Conservation (phyloP, 2,888 invertebrate species). For the Linnaemya tessellans region DNA sequence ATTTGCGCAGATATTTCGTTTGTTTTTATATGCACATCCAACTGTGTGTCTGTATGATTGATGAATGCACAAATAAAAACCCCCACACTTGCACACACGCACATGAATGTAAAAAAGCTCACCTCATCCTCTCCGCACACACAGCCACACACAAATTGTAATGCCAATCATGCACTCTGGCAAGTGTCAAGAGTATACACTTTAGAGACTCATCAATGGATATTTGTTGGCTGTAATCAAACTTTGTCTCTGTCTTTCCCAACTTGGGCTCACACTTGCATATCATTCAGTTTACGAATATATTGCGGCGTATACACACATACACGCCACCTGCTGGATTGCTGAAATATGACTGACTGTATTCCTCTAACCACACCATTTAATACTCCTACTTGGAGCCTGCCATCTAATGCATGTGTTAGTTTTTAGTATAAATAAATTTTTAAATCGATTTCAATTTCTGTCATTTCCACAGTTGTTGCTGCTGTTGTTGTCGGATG, state of each 20-base stretch:
- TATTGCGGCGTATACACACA: neutral
- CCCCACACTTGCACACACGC: neutral
- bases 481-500: conserved; percentile 30
- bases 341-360: neutral
- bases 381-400: conserved; percentile 3
- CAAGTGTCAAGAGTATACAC: conserved; percentile 72
- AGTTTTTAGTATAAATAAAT: conserved; percentile 71
- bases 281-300: neutral
- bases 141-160: conserved; percentile 67
- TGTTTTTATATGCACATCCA: conserved; percentile 44
- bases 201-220: conserved; percentile 71
- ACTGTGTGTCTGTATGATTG: conserved; percentile 54
- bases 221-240: conserved; percentile 71
- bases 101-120: conserved; percentile 17
- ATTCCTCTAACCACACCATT: neutral
- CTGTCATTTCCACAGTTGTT: conserved; percentile 56
- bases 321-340: conserved; percentile 63
- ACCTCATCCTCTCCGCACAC: conserved; percentile 8
- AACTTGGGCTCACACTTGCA: conserved; percentile 31
- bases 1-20: conserved; percentile 27
- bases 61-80: conserved; percentile 44
- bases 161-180: conserved; percentile 73
- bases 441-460: conserved; percentile 72
- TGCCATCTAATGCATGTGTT: conserved; percentile 64
- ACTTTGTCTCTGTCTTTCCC: conserved; percentile 65